Conservation (phyloP, 2,888 invertebrate genomes). For the Melieria crassipennis region DNA sequence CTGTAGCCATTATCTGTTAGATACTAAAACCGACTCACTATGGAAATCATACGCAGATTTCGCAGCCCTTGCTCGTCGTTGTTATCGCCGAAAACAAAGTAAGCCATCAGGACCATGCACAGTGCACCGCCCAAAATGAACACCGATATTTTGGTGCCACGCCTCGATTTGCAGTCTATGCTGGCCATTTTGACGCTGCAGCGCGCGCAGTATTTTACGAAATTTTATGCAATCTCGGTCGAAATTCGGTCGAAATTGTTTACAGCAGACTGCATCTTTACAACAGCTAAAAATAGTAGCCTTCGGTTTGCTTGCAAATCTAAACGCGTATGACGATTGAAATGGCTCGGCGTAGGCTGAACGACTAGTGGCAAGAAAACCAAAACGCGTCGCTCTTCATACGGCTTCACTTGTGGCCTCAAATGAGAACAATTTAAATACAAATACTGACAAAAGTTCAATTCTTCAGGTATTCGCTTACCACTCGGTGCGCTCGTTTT, state of each 20-base stretch:
- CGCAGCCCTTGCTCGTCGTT: constrained; percentile 60
- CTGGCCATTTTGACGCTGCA: constrained; percentile 46
- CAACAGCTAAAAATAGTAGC: neutral
- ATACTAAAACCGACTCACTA: constrained; percentile 52
- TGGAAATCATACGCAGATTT: constrained; percentile 63
- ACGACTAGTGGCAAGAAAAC: too few relatives aligned
- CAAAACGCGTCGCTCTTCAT: too few relatives aligned
- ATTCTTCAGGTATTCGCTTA: too few relatives aligned
- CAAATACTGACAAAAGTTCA: too few relatives aligned
- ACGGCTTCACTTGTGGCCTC: too few relatives aligned
- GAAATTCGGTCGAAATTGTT: neutral
- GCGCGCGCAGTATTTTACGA: neutral
- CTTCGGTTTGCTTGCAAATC: neutral
- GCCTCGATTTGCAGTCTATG: constrained; percentile 57
- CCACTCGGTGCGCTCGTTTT: too few relatives aligned
- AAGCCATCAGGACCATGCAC: constrained; percentile 61
- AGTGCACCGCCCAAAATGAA: constrained; percentile 59
- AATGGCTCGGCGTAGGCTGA: too few relatives aligned
- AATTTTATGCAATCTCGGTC: neutral
- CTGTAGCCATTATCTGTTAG: too few relatives aligned
- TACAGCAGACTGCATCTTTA: neutral
- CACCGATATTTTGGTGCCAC: constrained; percentile 62
- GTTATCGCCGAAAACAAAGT: constrained; percentile 63
- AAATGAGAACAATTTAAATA: too few relatives aligned
- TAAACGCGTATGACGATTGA: too few relatives aligned